Percentiles rank a stretch among this genome's conserved stretches.
These are phyloP conservation scores for Okamejei kenojei DNA, from an alignment of 2,797 vertebrate genomes.

Conservation along the genomic window DNA sequence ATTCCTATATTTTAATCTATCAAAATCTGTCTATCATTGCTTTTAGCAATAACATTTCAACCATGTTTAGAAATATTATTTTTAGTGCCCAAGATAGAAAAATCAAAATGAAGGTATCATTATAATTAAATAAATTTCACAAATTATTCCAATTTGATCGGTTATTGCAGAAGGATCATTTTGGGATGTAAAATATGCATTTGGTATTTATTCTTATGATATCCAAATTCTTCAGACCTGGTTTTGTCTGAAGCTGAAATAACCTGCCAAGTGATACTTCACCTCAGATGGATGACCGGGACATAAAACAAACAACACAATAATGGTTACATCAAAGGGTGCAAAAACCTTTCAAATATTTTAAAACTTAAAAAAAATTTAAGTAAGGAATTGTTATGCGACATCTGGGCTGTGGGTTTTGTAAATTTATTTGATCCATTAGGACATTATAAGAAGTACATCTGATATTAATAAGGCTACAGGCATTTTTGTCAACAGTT, in stretches of 20 bases:
- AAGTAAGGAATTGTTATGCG: constrained; percentile 1
- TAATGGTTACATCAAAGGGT: constrained; percentile 30
- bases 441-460: constrained; percentile 49
- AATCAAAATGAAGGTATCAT: background rate
- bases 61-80: background rate
- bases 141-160: background rate
- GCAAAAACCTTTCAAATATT: constrained; percentile 21
- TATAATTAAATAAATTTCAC: background rate
- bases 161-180: background rate
- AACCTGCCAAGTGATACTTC: constrained; percentile 27
- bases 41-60: background rate
- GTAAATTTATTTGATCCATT: constrained; percentile 53
- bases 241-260: constrained; percentile 30
- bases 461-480: constrained; percentile 62
- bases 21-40: background rate
- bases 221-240: too few relatives aligned
- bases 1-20: constrained; percentile 7
- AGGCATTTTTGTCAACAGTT: constrained; percentile 54
- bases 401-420: constrained; percentile 27
- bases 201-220: background rate
- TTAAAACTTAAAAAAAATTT: background rate
- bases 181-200: constrained; percentile 24
- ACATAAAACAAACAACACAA: constrained; percentile 31
- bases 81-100: background rate
- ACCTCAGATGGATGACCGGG: constrained; percentile 25